A percentile compares a stretch with the other conserved stretches of the same genome.
Evolutionary conservation across 2,113 vertebrate species (phyloP).

Genomic region (Isichthys henryi): DNA sequence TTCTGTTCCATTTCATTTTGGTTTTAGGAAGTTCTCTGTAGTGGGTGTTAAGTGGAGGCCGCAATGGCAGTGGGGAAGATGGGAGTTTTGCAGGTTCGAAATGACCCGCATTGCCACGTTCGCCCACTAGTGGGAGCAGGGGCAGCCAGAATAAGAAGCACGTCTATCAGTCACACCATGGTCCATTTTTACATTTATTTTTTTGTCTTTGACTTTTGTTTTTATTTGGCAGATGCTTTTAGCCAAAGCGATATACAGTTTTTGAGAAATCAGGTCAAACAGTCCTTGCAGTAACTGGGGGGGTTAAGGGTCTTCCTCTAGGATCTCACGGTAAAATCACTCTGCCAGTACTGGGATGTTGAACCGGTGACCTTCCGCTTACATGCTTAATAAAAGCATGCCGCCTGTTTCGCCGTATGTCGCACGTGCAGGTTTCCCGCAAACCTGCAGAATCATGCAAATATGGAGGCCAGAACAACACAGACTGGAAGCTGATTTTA

Average conservation of each 20-base stretch:
- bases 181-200: background rate
- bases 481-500: background rate
- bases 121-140: background rate
- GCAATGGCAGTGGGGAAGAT: background rate
- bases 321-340: background rate
- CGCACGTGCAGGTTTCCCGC: background rate
- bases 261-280: background rate
- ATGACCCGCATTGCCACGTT: background rate
- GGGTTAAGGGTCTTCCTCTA: background rate
- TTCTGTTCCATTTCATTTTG: background rate
- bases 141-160: background rate
- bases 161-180: background rate
- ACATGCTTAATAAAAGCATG: background rate
- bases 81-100: background rate
- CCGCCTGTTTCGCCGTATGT: background rate
- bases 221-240: background rate
- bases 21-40: background rate
- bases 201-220: background rate
- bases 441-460: background rate
- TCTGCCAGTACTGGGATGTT: background rate
- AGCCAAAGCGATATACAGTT: background rate
- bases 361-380: background rate
- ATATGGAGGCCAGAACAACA: background rate
- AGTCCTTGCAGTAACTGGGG: background rate
- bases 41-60: background rate